Conservation (phyloP, 2,113 vertebrate genomes). For the Gallinago media region DNA sequence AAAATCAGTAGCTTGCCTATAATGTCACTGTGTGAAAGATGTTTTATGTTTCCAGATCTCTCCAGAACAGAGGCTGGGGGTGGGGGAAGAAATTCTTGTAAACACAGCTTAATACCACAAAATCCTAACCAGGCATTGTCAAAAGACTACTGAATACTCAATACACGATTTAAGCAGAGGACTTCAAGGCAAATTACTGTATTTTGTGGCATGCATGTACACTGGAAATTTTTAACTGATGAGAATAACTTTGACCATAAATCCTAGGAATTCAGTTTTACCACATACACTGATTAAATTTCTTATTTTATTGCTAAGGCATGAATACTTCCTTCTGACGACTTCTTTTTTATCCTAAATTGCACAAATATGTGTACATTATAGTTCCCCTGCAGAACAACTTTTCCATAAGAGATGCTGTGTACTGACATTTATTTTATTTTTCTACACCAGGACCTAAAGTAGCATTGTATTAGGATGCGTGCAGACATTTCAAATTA, state of each 20-base stretch:
- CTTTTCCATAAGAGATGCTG: neutral
- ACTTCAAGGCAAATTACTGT: neutral
- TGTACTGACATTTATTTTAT: neutral
- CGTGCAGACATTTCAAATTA: neutral
- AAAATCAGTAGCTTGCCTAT: neutral
- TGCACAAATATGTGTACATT: neutral
- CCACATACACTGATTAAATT: neutral
- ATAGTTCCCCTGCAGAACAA: neutral
- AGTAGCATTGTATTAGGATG: neutral
- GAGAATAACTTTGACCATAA: neutral
- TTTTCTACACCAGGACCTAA: neutral
- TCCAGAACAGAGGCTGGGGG: neutral
- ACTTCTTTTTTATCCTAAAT: neutral
- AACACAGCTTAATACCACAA: slow-evolving; percentile 1
- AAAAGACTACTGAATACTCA: neutral
- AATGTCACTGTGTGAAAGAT: neutral
- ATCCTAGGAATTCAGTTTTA: neutral
- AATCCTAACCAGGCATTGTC: slow-evolving; percentile 7
- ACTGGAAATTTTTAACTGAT: neutral
- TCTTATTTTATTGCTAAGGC: neutral
- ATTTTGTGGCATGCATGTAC: neutral
- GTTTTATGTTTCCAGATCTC: neutral
- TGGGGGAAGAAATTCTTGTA: neutral
- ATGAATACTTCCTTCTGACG: neutral
- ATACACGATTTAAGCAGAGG: neutral